Conservation (phyloP, 2,113 vertebrate species). For the Oostethus manadensis region DNA sequence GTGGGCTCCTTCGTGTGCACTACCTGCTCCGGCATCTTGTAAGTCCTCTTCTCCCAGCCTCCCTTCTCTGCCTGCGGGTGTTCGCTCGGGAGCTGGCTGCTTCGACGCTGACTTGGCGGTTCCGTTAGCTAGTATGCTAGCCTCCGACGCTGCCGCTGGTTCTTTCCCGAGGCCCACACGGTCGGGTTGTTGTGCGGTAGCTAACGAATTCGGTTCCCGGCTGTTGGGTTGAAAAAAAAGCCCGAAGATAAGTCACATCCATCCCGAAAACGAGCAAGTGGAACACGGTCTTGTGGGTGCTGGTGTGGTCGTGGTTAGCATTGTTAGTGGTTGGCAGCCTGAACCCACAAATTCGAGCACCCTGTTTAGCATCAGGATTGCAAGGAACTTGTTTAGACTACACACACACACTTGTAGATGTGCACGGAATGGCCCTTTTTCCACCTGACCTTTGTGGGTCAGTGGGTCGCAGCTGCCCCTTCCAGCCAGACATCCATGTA, state of each 20-base stretch:
- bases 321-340: neutral
- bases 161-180: constrained; percentile 14
- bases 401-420: no score
- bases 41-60: constrained; percentile 63
- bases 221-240: neutral
- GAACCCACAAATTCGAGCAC: no score
- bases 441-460: no score
- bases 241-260: neutral
- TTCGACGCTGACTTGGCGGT: constrained; percentile 21
- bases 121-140: constrained; percentile 55
- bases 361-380: no score
- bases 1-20: constrained; percentile 97
- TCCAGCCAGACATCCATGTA: no score
- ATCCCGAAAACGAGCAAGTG: neutral
- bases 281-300: neutral
- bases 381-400: no score
- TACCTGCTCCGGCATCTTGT: constrained; percentile 96
- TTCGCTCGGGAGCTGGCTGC: neutral
- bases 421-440: no score
- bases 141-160: constrained; percentile 6
- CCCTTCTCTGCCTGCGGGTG: neutral
- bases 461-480: no score
- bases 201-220: neutral
- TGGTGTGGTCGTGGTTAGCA: neutral
- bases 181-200: no score